A percentile compares a stretch with the other conserved stretches of the same genome.
phyloP scores from a whole-genome alignment of 1,140 invertebrate species.

The Sinonovacula constricta region DNA sequence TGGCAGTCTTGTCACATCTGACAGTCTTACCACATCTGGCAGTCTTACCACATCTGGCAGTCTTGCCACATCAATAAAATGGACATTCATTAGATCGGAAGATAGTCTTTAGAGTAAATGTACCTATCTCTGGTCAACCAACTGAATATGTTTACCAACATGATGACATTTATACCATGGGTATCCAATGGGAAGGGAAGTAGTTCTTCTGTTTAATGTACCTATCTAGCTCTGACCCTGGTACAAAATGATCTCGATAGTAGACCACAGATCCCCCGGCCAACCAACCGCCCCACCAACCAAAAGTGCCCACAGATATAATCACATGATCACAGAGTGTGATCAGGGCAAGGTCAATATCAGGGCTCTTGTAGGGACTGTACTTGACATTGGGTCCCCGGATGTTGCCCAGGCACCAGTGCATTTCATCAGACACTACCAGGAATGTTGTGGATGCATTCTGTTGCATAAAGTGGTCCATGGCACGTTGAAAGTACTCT shows the following conservation, averaged over 20 bases:
- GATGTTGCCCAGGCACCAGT: constrained; percentile 14
- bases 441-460: not conserved
- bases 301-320: constrained; percentile 58
- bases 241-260: constrained; percentile 39
- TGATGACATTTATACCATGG: too few species aligned
- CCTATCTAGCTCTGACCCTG: constrained; percentile 3
- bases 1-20: too few species aligned
- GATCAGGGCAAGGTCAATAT: constrained; percentile 67
- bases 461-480: constrained; percentile 12
- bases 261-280: constrained; percentile 59
- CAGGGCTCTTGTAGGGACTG: not conserved
- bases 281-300: constrained; percentile 63
- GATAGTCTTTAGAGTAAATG: too few species aligned
- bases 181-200: constrained; percentile 55
- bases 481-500: constrained; percentile 12
- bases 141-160: too few species aligned
- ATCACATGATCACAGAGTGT: constrained; percentile 58
- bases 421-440: constrained; percentile 8
- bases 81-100: too few species aligned
- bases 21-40: too few species aligned
- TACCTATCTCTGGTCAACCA: too few species aligned
- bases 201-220: constrained; percentile 47
- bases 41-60: too few species aligned
- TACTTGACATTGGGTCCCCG: not conserved
- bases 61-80: too few species aligned